phyloP scores from a whole-genome alignment of 2,113 vertebrate species.

The Garra rufa region DNA sequence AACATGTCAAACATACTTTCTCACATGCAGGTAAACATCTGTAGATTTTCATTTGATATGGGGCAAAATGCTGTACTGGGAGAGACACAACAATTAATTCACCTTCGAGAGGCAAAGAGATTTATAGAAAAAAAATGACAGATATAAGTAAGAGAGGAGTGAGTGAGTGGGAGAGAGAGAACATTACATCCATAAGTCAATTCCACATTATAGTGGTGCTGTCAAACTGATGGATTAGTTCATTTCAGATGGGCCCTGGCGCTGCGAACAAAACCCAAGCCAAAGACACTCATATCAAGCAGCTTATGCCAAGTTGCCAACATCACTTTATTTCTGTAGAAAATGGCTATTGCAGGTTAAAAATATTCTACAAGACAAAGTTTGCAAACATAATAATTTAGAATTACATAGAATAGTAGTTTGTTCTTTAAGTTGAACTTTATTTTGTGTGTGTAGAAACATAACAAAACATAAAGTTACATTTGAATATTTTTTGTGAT shows the following conservation, averaged over 20 bases:
- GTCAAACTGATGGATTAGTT: slow-evolving; percentile 63
- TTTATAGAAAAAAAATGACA: slow-evolving; percentile 7
- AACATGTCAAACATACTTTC: not conserved
- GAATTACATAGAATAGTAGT: not conserved
- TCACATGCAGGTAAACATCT: slow-evolving; percentile 24
- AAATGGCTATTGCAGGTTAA: not conserved
- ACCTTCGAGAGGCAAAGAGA: not conserved
- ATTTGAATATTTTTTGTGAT: too few relatives aligned
- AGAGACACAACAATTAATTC: not conserved
- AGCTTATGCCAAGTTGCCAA: not conserved
- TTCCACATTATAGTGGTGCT: slow-evolving; percentile 51
- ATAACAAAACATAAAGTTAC: too few relatives aligned
- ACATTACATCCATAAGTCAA: slow-evolving; percentile 24
- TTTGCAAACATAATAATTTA: not conserved
- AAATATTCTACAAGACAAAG: not conserved
- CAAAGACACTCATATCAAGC: slow-evolving; percentile 16
- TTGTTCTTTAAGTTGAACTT: not conserved
- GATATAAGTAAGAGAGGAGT: not conserved
- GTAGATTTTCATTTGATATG: not conserved
- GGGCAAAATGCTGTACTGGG: not conserved
- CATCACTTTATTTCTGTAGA: not conserved
- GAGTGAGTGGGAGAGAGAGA: slow-evolving; percentile 16
- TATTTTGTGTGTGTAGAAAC: too few relatives aligned
- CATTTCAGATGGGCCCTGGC: slow-evolving; percentile 48
- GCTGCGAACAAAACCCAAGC: not conserved